Evolutionary conservation across 2,888 invertebrate species (phyloP), one percentile per base, ranked within the genome.

Genomic region (Horisme vitalbata): DNA sequence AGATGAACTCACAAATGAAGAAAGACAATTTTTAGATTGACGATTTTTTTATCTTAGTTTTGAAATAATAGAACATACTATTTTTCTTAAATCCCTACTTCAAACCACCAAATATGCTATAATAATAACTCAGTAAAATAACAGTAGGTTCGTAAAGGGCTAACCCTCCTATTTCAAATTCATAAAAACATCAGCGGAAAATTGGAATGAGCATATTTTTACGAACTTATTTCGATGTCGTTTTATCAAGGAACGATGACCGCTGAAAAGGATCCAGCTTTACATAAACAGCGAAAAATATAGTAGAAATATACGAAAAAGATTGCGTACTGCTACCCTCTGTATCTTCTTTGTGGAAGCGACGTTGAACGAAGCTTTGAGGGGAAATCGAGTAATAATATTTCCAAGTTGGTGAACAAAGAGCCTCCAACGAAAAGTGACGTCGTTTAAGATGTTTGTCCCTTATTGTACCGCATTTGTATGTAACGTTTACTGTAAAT

Each of bases 371-470:
- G 66, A 68, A 72, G 74, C 75, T 81, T 80, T 77, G 71, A 71
- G 68, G 70, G 66, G 59, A 69, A 79, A 79, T 78, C 75, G 72
- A 68, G 76, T 78, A 80, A 83, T 83, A 83, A 78, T 76, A 84
- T 83, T 84, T 83, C 80, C 80, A 73, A 80, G 67, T 75, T 76
- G 60, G 63, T 83, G 83, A 78, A 76, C 81, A 82, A 79, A 80
- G 76, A 66, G 61, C 55, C 51, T 59, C 54, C 62, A 65, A 65
- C 72, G 77, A 79, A 73, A 75, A 72, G 71, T 66, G 63, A 64
- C 63, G 61, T 68, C 68, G 52, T 61, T 66, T 57, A 66, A 14
- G 62, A 69, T 73, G 74, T 75, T 72, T 70, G 63, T 26, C 63
- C 63, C 62, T 58, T 66, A 74, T 69, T 75, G 68, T 60, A 58